Base-by-base conservation (phyloP, 2,113 vertebrate species). In the Chrysemys picta region DNA sequence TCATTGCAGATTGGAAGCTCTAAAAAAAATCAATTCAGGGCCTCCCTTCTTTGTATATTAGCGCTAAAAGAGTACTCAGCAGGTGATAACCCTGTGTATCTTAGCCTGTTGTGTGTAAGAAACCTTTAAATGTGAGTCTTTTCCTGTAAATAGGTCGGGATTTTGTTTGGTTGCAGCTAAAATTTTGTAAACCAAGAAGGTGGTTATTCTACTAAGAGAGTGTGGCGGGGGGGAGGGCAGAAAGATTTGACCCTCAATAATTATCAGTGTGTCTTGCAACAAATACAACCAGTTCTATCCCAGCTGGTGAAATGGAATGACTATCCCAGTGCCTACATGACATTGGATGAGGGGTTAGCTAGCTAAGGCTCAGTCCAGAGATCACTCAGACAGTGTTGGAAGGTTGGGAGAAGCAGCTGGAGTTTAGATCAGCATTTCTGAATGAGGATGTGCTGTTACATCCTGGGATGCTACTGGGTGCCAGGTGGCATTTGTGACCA, bases 1-100 rank as follows among this genome's bases (percentile, higher is more conserved):
- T 13, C 1, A 1, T 42, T 85, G 9, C 29, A 47, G 1, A 0
- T 65, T 84, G 7, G 2, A 59, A 6, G 16, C n/a, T 76, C 62
- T 84, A 31, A 57, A 89, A 89, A 72, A 72, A 53, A 76, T 42
- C 65, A 35, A 11, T 49, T 5, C 5, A 82, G 9, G 1, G 2
- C 25, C 11, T 57, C 31, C 42, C 38, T 42, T 85, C 42, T 85
- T 80, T 6, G 1, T 42, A 42, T 3, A 8, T 89, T 81, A 0
- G 38, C 53, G 79, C 91, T 42, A 81, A 72, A 65, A 94, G 85
- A 54, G 47, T 50, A 8, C 14, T 84, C 13, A 38, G 38, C 83
- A 21, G 56, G 80, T 19, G 2, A 16, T 62, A 35, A 27, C 50
- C 2, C 45, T 82, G 11, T 56, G 2, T 79, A 45, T 1, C 42